Base-by-base conservation (phyloP, 2,888 invertebrate species). In the Yponomeuta plumbellus region DNA sequence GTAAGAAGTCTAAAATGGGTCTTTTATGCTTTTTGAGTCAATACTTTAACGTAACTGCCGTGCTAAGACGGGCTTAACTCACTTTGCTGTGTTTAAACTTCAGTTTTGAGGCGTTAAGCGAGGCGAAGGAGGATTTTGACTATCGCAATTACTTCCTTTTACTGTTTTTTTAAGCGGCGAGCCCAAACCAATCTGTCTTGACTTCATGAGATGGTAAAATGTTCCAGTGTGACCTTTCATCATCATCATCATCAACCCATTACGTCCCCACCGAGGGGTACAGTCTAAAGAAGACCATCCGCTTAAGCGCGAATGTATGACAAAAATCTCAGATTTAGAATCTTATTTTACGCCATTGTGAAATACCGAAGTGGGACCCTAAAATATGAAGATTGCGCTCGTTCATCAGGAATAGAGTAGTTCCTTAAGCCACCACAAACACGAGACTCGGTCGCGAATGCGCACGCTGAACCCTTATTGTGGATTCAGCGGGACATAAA, bases 401-500 rank as follows among this genome's bases (percentile, higher is more conserved):
- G 44, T 52, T 17, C 13, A 17, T 17, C 44, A 52, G 13, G 17
- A 52, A 17, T 8, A 52, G 17, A 52, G 44, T 52, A 52, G 44
- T 52, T 52, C 44, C 34, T 34, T 52, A 13, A 52, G 44, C 44
- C 44, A 52, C 17, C 44, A 8, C 17, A 17, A 52, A 52, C 34
- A 34, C 6, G 34, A 34, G 8, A 34, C 17, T 17, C 17, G 17
- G 44, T 52, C 17, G 44, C 44, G 44, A 17, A 52, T 44, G 17
- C 44, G 13, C 44, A 13, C 17, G 17, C 17, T 17, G 44, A 52
- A 52, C 17, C 44, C 44, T 52, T 52, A 52, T 52, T 52, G 44
- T 52, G 17, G 44, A 52, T 52, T 17, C 44, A 52, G 44, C 44
- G 34, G 64, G n/a, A 44, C 64, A 64, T 64, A 64, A 52, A 64